Base-by-base conservation (phyloP, 2,113 vertebrate genomes). In the Siphamia tubifer region DNA sequence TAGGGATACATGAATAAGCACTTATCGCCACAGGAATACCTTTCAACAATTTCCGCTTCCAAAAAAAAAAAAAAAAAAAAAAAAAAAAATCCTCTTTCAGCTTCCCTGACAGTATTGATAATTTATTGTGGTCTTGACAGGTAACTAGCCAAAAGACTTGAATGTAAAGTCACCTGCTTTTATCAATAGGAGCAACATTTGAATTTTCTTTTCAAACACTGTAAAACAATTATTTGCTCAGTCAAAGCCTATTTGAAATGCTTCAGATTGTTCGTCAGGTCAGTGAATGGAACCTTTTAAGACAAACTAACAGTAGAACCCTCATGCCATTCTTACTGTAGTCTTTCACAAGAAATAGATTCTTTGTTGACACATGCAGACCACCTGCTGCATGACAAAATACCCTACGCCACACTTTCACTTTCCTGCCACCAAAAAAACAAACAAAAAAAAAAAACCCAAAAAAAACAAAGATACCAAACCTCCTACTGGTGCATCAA, bases 331-430 rank as follows among this genome's bases (percentile, higher is more conserved):
- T 62, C 61, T 35, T 73, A 71, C 76, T 74, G 58, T 77, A 71
- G 63, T 75, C 85, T 36, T 68, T 81, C 68, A 79, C 53, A 80
- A 54, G 57, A 70, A 48, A 68, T 55, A 70, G 44, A 76, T 31
- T 68, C 79, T 83, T 84, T 87, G 74, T 87, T 62, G 70, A 67
- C 35, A 24, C 72, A 76, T 38, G 36, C 62, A 74, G 76, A 87
- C 83, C 86, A 85, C 89, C 86, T 86, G 85, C 86, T 77, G 88
- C 58, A 77, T 63, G 67, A 86, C 82, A 79, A 77, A 67, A 45
- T 28, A 15, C 57, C 65, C 52, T 24, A 61, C 30, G 53, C 47
- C 72, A 81, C 76, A 75, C 71, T 82, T 79, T 86, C 67, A 63
- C 86, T 76, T 63, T 70, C 51, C 55, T 24, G 34, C 54, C 54